Base-by-base conservation (phyloP, 2,113 vertebrate genomes). In the Hymenochirus boettgeri region DNA sequence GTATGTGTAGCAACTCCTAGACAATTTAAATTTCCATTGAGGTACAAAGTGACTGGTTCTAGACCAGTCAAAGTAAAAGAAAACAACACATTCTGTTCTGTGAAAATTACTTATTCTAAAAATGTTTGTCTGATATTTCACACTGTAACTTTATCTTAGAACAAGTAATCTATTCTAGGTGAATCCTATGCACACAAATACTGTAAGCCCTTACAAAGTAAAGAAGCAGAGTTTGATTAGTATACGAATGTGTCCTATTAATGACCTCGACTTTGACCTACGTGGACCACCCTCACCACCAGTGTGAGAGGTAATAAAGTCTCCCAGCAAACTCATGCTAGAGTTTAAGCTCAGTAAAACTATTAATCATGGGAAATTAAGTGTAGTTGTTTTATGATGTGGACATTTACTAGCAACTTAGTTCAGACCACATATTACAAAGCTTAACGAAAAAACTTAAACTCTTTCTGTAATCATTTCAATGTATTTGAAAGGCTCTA, bases 231-330 rank as follows among this genome's bases (percentile, higher is more conserved):
- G n/a, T n/a, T 55, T 31, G 53, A 69, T 69, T 46, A 52, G 58
- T 67, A 37, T 51, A 42, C 59, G 55, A 19, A 58, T 39, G 47
- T 83, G 80, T 83, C 81, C 79, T 82, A 76, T 79, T 79, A 77
- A 80, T 89, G 84, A 90, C 86, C 86, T 90, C 83, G 74, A 85
- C 81, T 86, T 86, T 87, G 86, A 87, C 86, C 85, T 81, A 77
- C 69, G 61, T 78, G 75, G 86, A 88, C 88, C 86, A 90, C 86
- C 86, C 86, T 89, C 80, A 76, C 69, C 65, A 69, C 17, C 80
- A 78, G 78, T 83, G 85, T 70, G 63, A 65, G 75, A 82, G 82
- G 83, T 76, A 86, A 86, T 90, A 90, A 89, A 89, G 80, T 80
- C 71, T 33, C 62, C 60, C 67, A 78, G 71, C 77, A 75, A 77